A percentile compares a stretch with the other conserved stretches of the same genome.
phyloP scores from a whole-genome alignment of 2,797 vertebrate genomes.

The Myoxocephalus aenaeus region DNA sequence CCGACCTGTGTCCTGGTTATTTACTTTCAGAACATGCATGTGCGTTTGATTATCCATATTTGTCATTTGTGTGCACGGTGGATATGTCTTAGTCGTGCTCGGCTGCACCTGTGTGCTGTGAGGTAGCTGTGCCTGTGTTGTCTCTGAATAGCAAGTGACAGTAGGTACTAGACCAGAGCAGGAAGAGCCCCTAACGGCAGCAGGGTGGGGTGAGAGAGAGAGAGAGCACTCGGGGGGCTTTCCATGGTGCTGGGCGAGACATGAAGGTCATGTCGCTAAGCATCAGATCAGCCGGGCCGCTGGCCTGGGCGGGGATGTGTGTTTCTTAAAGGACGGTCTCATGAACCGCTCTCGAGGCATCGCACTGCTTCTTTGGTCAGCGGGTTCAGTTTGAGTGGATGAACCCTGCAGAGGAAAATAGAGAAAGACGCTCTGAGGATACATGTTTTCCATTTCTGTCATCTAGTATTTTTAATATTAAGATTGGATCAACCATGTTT shows the following conservation, averaged over 20 bases:
- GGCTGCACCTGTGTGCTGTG: slow-evolving; percentile 50
- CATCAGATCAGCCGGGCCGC: slow-evolving; percentile 78
- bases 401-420: slow-evolving; percentile 6
- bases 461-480: background rate
- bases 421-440: background rate
- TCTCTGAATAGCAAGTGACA: slow-evolving; percentile 62
- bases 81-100: slow-evolving; percentile 44
- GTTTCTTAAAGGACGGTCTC: slow-evolving; percentile 48
- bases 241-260: slow-evolving; percentile 59
- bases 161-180: slow-evolving; percentile 52
- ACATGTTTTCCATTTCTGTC: background rate
- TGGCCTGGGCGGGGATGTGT: slow-evolving; percentile 55
- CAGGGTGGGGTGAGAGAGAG: slow-evolving; percentile 21
- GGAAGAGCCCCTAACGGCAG: slow-evolving; percentile 46
- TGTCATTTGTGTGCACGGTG: slow-evolving; percentile 13
- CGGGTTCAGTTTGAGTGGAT: slow-evolving; percentile 15
- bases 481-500: background rate
- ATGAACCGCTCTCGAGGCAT: slow-evolving; percentile 61
- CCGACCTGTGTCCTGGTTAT: slow-evolving; percentile 22
- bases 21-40: slow-evolving; percentile 8
- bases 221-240: slow-evolving; percentile 63
- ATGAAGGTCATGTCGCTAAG: slow-evolving; percentile 81
- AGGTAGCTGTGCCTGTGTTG: slow-evolving; percentile 31
- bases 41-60: slow-evolving; percentile 1
- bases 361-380: slow-evolving; percentile 40